phyloP scores from a whole-genome alignment of 2,797 vertebrate species.

The Sarcoramphus papa region DNA sequence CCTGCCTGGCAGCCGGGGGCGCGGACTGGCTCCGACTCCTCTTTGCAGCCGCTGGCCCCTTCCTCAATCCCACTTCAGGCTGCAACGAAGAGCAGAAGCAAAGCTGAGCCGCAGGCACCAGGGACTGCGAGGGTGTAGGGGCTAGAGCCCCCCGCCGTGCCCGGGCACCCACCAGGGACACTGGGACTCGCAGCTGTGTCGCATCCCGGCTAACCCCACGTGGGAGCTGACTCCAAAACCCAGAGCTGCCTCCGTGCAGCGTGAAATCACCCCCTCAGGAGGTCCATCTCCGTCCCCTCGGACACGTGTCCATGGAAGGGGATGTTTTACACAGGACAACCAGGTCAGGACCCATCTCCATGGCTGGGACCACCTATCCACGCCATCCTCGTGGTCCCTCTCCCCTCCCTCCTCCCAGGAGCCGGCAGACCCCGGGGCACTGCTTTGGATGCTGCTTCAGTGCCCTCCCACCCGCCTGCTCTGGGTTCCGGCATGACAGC shows the following conservation, averaged over 20 bases:
- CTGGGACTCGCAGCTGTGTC: fast-evolving
- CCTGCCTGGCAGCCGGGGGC: not conserved
- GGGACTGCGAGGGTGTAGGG: fast-evolving
- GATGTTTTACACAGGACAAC: fast-evolving
- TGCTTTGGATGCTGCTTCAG: not conserved
- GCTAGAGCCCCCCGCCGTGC: fast-evolving
- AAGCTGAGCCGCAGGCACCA: not conserved
- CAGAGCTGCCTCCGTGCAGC: not conserved
- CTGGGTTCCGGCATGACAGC: fast-evolving
- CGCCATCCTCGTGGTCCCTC: fast-evolving
- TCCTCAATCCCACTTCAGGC: not conserved
- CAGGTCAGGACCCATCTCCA: not conserved
- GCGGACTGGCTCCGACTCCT: fast-evolving
- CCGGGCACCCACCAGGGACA: not conserved
- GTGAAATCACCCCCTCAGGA: fast-evolving
- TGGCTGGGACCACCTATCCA: not conserved
- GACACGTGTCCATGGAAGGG: fast-evolving
- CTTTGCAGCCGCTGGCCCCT: not conserved
- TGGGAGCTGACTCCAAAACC: not conserved
- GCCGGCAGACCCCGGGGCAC: fast-evolving
- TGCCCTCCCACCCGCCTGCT: not conserved
- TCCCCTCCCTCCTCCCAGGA: not conserved
- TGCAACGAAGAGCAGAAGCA: not conserved
- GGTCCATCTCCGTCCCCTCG: not conserved
- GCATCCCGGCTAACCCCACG: fast-evolving